Evolutionary conservation across 64 coral and sea anemone genomes (phyloP), one percentile per base, ranked within the genome.

Genomic region (Stichodactyla mertensii): DNA sequence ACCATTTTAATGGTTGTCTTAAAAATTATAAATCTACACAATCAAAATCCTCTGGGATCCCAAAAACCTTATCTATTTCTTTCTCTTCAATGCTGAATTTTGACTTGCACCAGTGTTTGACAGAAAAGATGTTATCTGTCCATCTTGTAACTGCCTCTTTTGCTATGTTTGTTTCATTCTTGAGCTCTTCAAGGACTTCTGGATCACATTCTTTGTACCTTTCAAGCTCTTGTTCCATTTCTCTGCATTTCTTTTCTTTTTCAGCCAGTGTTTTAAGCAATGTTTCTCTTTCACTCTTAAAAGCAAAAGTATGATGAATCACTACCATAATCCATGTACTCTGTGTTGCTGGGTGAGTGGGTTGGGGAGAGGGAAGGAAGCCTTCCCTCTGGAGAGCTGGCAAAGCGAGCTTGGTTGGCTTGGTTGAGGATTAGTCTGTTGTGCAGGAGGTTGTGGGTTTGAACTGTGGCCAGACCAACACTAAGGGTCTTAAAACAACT

Each of bases 1-100:
- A 45, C 36, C 36, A 45, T 45, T 45, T 45, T 45, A 2, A 45
- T 45, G 36, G 36, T 45, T 45, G 3, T 45, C 36, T 45, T 45
- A 45, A 45, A 74, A 31, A 4, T 23, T 74, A 60, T 52, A 92
- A 92, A 83, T 98, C 95, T 58, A 98, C 10, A 57, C 94, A 98
- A 89, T 98, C 95, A 94, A 98, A 98, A 56, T 98, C 95, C 86
- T 98, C 95, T 86, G 95, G 95, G 79, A 98, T 98, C 83, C 90
- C 95, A 94, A 98, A 98, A 36, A 89, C 91, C 57, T 98, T 93
- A 62, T 98, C 95, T 79, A 98, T 98, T 24, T 88, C 88, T 88
- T 94, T 93, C 26, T 98, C 92, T 81, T 98, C 95, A 57, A 98
- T 77, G 20, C 92, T 88, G 91, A 98, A 98, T 59, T 98, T 98